Evolutionary conservation across 2,888 invertebrate species (phyloP).

Genomic region (Netelia fuscicornis): DNA sequence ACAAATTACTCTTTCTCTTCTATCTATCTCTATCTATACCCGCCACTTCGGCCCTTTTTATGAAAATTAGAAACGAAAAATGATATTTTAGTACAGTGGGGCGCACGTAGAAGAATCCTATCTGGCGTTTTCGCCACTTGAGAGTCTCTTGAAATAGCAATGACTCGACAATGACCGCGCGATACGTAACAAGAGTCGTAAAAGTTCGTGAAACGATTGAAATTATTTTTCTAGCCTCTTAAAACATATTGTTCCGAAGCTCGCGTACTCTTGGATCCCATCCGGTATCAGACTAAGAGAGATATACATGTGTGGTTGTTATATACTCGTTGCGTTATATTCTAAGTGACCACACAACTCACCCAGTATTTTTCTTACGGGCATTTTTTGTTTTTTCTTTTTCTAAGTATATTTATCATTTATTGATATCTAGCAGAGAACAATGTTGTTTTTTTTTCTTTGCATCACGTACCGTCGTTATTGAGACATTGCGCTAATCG

Average conservation of each 20-base stretch:
- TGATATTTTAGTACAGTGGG: conserved; percentile 23
- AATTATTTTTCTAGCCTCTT: conserved; percentile 70
- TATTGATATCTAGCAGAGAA: neutral
- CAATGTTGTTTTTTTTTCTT: neutral
- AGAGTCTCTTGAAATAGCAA: conserved; percentile 26
- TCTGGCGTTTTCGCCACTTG: conserved; percentile 43
- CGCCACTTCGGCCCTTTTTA: conserved; percentile 15
- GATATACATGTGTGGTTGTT: conserved; percentile 1
- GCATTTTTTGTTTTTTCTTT: conserved; percentile 49
- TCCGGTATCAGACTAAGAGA: conserved; percentile 12
- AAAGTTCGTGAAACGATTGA: conserved; percentile 51
- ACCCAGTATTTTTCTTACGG: conserved; percentile 58
- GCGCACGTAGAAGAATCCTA: conserved; percentile 37
- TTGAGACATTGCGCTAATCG: conserved; percentile 33
- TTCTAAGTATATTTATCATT: conserved; percentile 48
- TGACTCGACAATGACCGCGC: conserved; percentile 49
- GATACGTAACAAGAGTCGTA: conserved; percentile 2
- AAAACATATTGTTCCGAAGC: conserved; percentile 21
- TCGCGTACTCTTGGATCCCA: conserved; percentile 25
- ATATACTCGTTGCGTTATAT: conserved; percentile 39
- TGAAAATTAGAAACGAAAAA: neutral
- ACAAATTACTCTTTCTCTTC: conserved; percentile 15
- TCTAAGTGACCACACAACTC: conserved; percentile 46
- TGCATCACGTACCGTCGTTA: conserved; percentile 33
- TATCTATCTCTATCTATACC: conserved; percentile 4